These are phyloP conservation scores for Pseudeuparius sepicola DNA, from an alignment of 2,888 invertebrate genomes.

Conservation along the genomic window DNA sequence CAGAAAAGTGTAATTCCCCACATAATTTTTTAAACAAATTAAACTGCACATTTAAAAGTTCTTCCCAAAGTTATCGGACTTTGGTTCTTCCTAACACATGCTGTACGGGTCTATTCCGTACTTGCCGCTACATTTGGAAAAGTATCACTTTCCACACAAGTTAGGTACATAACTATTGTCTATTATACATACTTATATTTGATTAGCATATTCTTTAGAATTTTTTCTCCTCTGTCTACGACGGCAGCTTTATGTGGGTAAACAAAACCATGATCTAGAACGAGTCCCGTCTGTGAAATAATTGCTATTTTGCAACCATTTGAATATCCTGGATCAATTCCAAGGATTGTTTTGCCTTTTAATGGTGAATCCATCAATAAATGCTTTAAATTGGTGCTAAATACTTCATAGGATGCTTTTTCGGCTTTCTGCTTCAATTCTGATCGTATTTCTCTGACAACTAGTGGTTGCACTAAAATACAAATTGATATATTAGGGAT, in stretches of 20 bases:
- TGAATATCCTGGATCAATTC: conserved; percentile 82
- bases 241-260: conserved; percentile 50
- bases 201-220: conserved; percentile 45
- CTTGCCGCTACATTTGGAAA: too few species aligned
- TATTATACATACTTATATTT: conserved; percentile 43
- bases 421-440: conserved; percentile 68
- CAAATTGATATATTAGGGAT: too few species aligned
- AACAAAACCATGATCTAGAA: conserved; percentile 58
- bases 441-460: conserved; percentile 58
- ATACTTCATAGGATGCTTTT: conserved; percentile 74
- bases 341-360: conserved; percentile 67
- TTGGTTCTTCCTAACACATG: too few species aligned
- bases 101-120: too few species aligned
- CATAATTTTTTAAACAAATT: too few species aligned
- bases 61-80: too few species aligned
- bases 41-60: too few species aligned
- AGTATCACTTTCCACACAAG: too few species aligned
- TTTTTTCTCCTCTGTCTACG: conserved; percentile 30
- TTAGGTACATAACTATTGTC: too few species aligned
- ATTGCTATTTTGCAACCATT: conserved; percentile 87
- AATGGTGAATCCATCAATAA: conserved; percentile 72
- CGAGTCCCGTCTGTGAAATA: conserved; percentile 60
- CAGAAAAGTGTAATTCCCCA: too few species aligned
- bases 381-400: conserved; percentile 75
- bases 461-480: conserved; percentile 51